These are phyloP conservation scores for Euwallacea similis DNA, from an alignment of 1,140 invertebrate species.

Conservation along the genomic window DNA sequence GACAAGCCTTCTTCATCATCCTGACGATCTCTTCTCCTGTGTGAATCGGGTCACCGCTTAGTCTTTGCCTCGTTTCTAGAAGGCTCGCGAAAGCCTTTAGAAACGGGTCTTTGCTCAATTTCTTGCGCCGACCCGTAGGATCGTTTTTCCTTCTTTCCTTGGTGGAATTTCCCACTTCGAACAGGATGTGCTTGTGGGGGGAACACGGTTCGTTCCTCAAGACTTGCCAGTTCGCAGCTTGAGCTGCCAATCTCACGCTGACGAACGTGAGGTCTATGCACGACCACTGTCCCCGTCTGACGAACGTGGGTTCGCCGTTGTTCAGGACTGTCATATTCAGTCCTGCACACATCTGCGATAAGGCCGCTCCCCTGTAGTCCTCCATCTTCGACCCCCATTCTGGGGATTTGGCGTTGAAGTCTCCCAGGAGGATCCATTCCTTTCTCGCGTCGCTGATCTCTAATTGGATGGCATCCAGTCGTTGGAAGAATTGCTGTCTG, in stretches of 20 bases:
- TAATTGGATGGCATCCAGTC: neutral
- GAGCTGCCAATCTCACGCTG: neutral
- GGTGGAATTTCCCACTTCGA: neutral
- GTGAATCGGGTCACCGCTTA: neutral
- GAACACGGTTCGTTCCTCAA: neutral
- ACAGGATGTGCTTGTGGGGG: slow-evolving; percentile 9
- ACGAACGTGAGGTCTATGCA: slow-evolving; percentile 18
- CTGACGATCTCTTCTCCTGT: neutral
- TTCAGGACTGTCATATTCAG: slow-evolving; percentile 15
- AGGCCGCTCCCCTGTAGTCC: slow-evolving; percentile 33
- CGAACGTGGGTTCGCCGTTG: slow-evolving; percentile 12
- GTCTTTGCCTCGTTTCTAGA: neutral
- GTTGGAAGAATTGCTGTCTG: neutral
- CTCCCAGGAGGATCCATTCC: slow-evolving; percentile 14
- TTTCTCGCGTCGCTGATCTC: neutral
- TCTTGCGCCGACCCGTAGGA: neutral
- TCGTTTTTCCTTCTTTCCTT: neutral
- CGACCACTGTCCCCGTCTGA: neutral
- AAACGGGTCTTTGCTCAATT: neutral
- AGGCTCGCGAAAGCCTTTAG: neutral
- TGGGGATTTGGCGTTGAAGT: slow-evolving; percentile 39
- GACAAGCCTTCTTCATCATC: neutral
- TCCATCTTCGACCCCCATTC: slow-evolving; percentile 33
- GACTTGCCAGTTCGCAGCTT: slow-evolving; percentile 2
- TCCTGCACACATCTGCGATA: slow-evolving; percentile 25